phyloP scores from a whole-genome alignment of 2,113 vertebrate species.

The Puntigrus tetrazona region DNA sequence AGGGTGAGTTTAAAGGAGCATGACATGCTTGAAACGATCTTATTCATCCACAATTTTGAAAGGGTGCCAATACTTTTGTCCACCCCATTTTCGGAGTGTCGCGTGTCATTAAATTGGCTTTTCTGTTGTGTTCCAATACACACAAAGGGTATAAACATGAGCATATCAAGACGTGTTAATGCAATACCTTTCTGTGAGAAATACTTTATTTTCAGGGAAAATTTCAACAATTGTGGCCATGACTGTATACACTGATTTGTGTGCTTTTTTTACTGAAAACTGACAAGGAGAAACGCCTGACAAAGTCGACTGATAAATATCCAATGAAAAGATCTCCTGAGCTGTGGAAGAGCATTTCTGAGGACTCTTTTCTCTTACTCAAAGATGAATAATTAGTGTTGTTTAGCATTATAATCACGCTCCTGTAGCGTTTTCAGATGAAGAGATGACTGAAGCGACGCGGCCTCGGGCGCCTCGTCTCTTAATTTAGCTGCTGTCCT shows the following conservation, averaged over 20 bases:
- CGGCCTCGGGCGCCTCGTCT: conserved; percentile 33
- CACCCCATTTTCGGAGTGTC: no score
- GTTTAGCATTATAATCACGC: background rate
- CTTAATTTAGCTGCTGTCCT: conserved; percentile 43
- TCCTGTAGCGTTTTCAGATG: conserved; percentile 9
- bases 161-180: no score
- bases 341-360: background rate
- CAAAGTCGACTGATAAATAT: background rate
- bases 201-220: no score
- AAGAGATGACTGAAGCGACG: conserved; percentile 21
- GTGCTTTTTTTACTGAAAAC: background rate
- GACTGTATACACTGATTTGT: background rate
- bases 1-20: no score
- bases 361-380: background rate
- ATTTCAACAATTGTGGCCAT: no score
- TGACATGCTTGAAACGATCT: no score
- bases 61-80: no score
- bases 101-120: no score
- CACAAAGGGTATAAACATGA: no score
- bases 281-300: background rate
- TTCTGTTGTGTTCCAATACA: no score
- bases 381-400: background rate
- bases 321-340: background rate
- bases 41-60: no score
- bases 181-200: no score